Conservation (phyloP, 2,888 invertebrate species). For the Entomobrya proxima region DNA sequence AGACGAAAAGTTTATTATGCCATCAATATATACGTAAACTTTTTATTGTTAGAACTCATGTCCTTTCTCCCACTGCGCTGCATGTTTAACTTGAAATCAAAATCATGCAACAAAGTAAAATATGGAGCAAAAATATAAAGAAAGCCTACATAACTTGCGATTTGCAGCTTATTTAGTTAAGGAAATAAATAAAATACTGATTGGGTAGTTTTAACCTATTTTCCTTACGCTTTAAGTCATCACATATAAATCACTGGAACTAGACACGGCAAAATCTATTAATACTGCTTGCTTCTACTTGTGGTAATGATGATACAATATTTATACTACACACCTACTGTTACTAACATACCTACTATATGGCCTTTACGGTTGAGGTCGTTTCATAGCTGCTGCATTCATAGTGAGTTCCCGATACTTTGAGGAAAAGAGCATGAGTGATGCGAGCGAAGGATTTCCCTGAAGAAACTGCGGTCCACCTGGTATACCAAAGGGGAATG, state of each 20-base stretch:
- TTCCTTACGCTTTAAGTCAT: neutral
- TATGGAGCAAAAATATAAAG: neutral
- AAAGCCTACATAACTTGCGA: too few relatives aligned
- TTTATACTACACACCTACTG: too few relatives aligned
- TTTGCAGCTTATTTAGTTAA: too few relatives aligned
- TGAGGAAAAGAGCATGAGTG: conserved; percentile 72
- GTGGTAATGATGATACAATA: too few relatives aligned
- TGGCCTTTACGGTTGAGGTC: conserved; percentile 50
- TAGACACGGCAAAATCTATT: neutral
- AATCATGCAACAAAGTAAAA: too few relatives aligned
- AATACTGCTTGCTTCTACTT: conserved; percentile 20
- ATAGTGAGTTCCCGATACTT: conserved; percentile 73
- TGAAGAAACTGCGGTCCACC: conserved; percentile 69
- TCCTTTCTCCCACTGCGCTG: too few relatives aligned
- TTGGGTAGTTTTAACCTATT: neutral
- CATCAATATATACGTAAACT: too few relatives aligned
- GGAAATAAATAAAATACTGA: neutral
- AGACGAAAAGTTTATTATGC: too few relatives aligned
- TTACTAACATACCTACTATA: neutral
- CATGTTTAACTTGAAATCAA: too few relatives aligned
- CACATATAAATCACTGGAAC: conserved; percentile 46
- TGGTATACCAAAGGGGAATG: conserved; percentile 53
- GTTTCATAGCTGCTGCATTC: conserved; percentile 65
- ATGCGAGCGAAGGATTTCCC: conserved; percentile 72
- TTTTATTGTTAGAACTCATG: too few relatives aligned